Evolutionary conservation across 1,140 invertebrate genomes (phyloP).

Genomic region (Meloidogyne exigua): DNA sequence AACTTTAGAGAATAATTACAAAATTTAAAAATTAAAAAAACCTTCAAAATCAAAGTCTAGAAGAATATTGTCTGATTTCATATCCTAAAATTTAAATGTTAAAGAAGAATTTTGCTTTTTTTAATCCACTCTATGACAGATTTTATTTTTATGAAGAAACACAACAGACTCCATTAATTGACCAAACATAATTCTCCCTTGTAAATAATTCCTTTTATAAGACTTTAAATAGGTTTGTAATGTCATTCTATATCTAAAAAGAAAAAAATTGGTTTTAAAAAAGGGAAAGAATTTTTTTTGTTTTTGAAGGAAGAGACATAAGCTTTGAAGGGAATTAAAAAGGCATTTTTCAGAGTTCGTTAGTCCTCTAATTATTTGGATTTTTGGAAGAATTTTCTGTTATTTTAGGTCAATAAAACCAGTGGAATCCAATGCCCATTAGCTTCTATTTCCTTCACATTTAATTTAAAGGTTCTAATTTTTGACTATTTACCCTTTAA

Average conservation of each 20-base stretch:
- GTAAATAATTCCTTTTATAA: slow-evolving; percentile 38
- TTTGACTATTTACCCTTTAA: too few species aligned
- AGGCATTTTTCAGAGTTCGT: too few species aligned
- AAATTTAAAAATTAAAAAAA: neutral
- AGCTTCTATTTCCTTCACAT: too few species aligned
- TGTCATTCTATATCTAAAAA: slow-evolving; percentile 48
- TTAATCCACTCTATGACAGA: slow-evolving; percentile 40
- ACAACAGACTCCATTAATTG: slow-evolving; percentile 52
- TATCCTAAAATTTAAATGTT: slow-evolving; percentile 28
- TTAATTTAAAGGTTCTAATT: too few species aligned
- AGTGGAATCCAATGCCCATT: too few species aligned
- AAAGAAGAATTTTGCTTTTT: slow-evolving; percentile 4
- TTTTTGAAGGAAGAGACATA: too few species aligned
- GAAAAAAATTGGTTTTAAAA: neutral
- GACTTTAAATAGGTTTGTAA: slow-evolving; percentile 43
- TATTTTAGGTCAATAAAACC: too few species aligned
- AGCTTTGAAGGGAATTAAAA: too few species aligned
- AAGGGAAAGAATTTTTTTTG: too few species aligned
- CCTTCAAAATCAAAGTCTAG: slow-evolving; percentile 47
- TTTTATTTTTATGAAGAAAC: slow-evolving; percentile 38
- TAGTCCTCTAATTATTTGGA: too few species aligned
- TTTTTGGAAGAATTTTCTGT: too few species aligned
- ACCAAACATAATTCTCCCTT: slow-evolving; percentile 44
- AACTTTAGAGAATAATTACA: too few species aligned
- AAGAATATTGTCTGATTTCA: slow-evolving; percentile 47